A percentile compares a stretch with the other conserved stretches of the same genome.
Conservation (phyloP, 2,113 vertebrate genomes). For the Oophaga pumilio region DNA sequence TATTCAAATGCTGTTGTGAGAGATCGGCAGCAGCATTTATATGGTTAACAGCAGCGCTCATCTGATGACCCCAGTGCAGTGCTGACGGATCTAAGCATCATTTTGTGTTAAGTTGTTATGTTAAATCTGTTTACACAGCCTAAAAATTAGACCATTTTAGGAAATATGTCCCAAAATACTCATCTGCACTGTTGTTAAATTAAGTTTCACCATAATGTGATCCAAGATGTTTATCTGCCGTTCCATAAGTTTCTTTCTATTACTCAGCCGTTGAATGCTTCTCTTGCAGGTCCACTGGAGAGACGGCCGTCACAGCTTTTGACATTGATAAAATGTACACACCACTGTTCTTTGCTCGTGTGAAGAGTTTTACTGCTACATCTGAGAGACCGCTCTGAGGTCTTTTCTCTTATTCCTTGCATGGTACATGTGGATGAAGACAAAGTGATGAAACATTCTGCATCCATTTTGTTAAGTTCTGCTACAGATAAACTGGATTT, state of each 20-base stretch:
- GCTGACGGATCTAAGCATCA: no score
- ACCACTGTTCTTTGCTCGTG: conserved; percentile 92
- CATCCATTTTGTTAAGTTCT: conserved; percentile 1
- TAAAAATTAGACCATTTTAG: no score
- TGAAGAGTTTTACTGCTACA: conserved; percentile 94
- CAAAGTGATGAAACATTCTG: conserved; percentile 53
- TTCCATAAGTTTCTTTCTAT: background rate
- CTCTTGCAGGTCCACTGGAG: conserved; percentile 83
- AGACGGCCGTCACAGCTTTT: conserved; percentile 90
- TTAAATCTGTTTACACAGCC: no score
- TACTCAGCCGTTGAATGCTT: background rate
- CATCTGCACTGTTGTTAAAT: no score
- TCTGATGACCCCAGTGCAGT: no score
- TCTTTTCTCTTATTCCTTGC: conserved; percentile 66
- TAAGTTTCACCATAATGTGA: background rate
- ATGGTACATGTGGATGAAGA: conserved; percentile 64
- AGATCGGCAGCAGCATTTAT: no score
- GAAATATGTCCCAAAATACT: no score
- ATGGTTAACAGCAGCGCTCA: no score
- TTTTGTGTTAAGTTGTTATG: no score
- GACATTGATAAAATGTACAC: conserved; percentile 97
- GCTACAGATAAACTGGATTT: background rate
- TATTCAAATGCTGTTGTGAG: no score
- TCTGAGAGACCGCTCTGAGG: conserved; percentile 90
- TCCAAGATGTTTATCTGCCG: background rate